Base-by-base conservation (phyloP, 2,797 vertebrate species). In the Synanceia verrucosa region DNA sequence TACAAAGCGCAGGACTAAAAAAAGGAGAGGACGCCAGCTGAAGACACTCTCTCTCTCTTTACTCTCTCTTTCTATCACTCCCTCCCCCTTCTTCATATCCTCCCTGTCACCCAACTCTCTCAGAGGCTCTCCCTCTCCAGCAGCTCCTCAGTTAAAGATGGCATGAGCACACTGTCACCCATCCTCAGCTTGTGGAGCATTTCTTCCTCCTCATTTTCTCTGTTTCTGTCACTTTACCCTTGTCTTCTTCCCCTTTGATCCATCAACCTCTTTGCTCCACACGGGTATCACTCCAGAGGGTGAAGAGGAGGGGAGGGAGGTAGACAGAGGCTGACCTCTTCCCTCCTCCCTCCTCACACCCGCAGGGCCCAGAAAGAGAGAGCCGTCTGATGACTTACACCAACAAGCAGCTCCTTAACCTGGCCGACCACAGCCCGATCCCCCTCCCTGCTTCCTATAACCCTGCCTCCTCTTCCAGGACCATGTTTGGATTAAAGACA, bases 401-500 rank as follows among this genome's bases (percentile, higher is more conserved):
- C 83, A 64, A 75, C 82, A 71, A 69, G 66, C 6, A 81, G 74
- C 81, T 86, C 67, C 53, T 83, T 83, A 88, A 88, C 78, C 84
- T 33, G 33, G 81, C 50, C 50, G 13, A 74, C 56, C 62, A 26
- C 64, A 81, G 70, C 72, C 18, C 9, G n/a, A 57, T 34, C 59
- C 64, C 79, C 23, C 47, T 19, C 43, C 62, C 51, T 18, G 18
- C 69, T 56, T 70, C 59, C 75, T 19, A 5, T 26, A 9, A 31
- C 29, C 29, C 29, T 5, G 59, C 61, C 70, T 50, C 68, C 19
- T 36, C 26, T 51, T 73, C 62, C 56, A 26, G 58, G 72, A 95
- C 82, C 95, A 97, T 97, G 96, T 97, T 96, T 93, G 96, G 96
- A 95, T 84, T 97, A 95, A 96, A 97, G 90, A 91, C 94, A 29